A percentile compares a stretch with the other conserved stretches of the same genome.
phyloP scores from a whole-genome alignment of 1,140 invertebrate genomes.

The Thaumatotibia leucotreta region DNA sequence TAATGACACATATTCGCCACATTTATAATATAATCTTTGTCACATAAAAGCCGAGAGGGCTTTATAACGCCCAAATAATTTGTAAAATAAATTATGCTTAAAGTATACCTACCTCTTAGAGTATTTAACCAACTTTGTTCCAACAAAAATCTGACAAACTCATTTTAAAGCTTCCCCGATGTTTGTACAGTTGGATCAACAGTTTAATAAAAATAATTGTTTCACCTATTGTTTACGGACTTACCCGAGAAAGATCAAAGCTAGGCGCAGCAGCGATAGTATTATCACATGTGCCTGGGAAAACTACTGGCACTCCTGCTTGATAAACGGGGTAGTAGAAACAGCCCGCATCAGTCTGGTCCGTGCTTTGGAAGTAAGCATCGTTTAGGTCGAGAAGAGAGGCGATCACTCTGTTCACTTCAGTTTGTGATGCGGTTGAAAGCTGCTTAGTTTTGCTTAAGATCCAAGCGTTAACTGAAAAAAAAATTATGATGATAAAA shows the following conservation, averaged over 20 bases:
- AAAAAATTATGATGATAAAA: background rate
- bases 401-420: background rate
- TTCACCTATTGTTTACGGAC: too few relatives aligned
- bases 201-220: too few relatives aligned
- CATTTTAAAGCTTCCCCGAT: too few relatives aligned
- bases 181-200: too few relatives aligned
- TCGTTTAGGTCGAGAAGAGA: background rate
- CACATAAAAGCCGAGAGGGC: too few relatives aligned
- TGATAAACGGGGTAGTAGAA: conserved; percentile 8
- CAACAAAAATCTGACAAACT: too few relatives aligned
- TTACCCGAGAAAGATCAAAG: background rate
- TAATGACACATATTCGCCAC: too few relatives aligned
- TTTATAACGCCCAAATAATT: too few relatives aligned
- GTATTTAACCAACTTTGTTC: too few relatives aligned
- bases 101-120: too few relatives aligned
- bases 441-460: background rate
- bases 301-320: background rate
- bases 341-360: background rate
- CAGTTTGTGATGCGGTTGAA: background rate
- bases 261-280: background rate
- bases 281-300: background rate
- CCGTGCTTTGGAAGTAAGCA: background rate
- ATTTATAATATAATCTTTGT: too few relatives aligned
- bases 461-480: conserved; percentile 3
- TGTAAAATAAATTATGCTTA: too few relatives aligned